Conservation (phyloP, 2,113 vertebrate genomes). For the Caracal caracal region DNA sequence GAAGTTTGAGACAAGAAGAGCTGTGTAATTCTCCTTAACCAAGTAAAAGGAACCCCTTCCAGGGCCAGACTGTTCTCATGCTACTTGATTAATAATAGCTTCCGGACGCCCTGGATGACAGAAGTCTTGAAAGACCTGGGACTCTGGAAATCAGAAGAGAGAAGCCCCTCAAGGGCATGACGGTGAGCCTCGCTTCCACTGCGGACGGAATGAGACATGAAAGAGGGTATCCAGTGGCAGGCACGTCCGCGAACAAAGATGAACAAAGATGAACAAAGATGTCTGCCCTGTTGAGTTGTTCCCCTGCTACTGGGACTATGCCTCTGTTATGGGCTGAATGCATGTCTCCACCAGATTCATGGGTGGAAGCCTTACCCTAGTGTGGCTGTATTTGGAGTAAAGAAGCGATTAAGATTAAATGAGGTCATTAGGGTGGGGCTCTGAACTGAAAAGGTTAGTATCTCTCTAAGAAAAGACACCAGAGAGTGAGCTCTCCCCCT, state of each 20-base stretch:
- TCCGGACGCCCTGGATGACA: neutral
- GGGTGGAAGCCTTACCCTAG: neutral
- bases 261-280: neutral
- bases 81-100: neutral
- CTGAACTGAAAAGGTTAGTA: no score
- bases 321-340: no score
- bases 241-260: rapidly evolving
- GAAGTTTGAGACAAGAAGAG: neutral
- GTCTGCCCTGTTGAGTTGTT: neutral
- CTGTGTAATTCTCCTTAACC: neutral
- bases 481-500: neutral
- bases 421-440: neutral
- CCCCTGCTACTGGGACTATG: neutral
- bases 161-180: neutral
- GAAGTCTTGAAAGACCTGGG: neutral
- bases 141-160: neutral
- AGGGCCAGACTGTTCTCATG: neutral
- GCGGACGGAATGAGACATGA: neutral
- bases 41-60: neutral
- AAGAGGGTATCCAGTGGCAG: neutral
- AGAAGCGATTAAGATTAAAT: neutral
- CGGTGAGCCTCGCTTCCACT: neutral
- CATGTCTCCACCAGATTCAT: neutral
- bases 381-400: neutral
- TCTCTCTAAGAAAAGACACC: neutral